Base-by-base conservation (phyloP, 2,888 invertebrate species). In the Theretra japonica region DNA sequence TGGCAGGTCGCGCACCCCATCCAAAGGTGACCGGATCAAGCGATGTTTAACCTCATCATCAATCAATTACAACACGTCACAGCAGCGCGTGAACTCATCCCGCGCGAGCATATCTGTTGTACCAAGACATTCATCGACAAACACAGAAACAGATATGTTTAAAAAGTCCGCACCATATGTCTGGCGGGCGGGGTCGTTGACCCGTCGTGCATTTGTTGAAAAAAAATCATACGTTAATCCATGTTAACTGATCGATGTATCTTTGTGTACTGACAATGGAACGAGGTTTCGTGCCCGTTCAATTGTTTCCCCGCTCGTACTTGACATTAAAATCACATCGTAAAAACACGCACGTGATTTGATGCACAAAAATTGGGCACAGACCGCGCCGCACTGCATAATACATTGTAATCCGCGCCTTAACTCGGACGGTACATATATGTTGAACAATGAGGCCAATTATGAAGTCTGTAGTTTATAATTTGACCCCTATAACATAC, bases 241-340 rank as follows among this genome's bases (percentile, higher is more conserved):
- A 77, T 78, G 83, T 79, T 83, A 83, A 83, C 82, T 79, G 85
- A 85, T 83, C 81, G 77, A 48, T 65, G 41, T n/a, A 65, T 65
- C 23, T 48, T 65, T 65, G 48, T 65, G 3, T 65, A 65, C 65
- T 48, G 41, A 65, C 48, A 65, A 65, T 48, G 65, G 65, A 48
- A 6, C 23, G 65, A 17, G 41, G 65, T 65, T 48, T 48, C 75
- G 65, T 25, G 84, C 83, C 81, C 80, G 81, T 73, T 75, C 80
- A 79, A 86, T 88, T 87, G 86, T 88, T 85, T 80, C 79, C 81
- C 76, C 78, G 78, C 74, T 72, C 71, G 75, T 81, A 80, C 75
- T 79, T 85, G 81, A 83, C 83, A 83, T 83, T 83, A 78, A 75
- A 79, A 79, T 77, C 81, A 77, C 79, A 82, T 79, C 75, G 77